Evolutionary conservation across 2,113 vertebrate species (phyloP), one percentile per base, ranked within the genome.

Genomic region (Columba livia): DNA sequence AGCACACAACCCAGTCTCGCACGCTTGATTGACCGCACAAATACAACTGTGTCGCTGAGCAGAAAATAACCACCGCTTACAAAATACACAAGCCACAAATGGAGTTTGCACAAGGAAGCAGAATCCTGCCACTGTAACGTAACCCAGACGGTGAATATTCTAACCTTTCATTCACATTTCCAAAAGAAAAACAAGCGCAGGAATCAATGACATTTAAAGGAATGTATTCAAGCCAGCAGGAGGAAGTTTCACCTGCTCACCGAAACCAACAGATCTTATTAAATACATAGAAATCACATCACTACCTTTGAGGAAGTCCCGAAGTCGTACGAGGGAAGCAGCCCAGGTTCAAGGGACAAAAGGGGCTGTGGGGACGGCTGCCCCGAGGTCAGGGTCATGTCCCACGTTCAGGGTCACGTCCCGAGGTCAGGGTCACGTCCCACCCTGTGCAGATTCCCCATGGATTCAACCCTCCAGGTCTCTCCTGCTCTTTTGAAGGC

Each of bases 361-460:
- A 10, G 19, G 26, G 36, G 28, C 15, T 40, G 28, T 5, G 1
- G 0, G 23, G 42, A 24, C 6, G 11, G 38, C 47, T 38, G 50
- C 12, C 31, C 44, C 44, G 7, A 44, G 44, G 6, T 44, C 44
- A 18, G 44, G 44, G 42, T 42, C 15, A 12, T 6, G 15, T 16
- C 42, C 42, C 42, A 42, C 11, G 40, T 11, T 15, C 40, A 42
- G 40, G 40, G 40, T 15, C 40, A 13, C 40, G 50, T 15, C 31
- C 10, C 36, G 38, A 44, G 51, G 0, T 3, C 18, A 3, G 57
- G 28, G 34, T 38, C 34, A 7, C 19, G 9, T 44, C 42, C 13
- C 66, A 47, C 23, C 42, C 34, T 6, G 24, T 3, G 2, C 20
- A 4, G 34, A 25, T n/a, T 24, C 44, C 36, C n/a, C 23, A 28